phyloP scores from a whole-genome alignment of 1,140 invertebrate species.

The Nasonia vitripennis region DNA sequence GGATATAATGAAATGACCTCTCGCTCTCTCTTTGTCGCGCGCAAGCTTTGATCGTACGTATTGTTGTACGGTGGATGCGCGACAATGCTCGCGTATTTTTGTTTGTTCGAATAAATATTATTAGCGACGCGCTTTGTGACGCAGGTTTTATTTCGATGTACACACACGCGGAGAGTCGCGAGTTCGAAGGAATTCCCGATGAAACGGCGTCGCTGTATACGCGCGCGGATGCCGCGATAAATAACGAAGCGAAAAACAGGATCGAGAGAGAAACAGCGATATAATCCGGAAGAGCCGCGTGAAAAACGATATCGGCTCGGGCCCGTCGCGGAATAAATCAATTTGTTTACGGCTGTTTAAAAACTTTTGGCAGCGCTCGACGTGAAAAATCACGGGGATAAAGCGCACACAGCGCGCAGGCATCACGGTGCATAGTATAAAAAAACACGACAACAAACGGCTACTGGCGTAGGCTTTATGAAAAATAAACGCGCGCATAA shows the following conservation, averaged over 20 bases:
- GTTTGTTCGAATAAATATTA: too few species aligned
- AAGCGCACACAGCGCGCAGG: too few species aligned
- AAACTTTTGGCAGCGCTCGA: not conserved
- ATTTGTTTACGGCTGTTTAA: conserved; percentile 21
- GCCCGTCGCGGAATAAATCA: not conserved
- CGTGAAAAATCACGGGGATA: not conserved
- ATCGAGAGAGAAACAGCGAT: not conserved
- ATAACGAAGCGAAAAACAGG: not conserved
- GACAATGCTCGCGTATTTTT: too few species aligned
- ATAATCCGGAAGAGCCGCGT: not conserved
- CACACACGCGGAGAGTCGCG: too few species aligned
- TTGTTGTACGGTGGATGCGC: too few species aligned
- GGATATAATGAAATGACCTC: not conserved
- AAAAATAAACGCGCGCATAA: not conserved
- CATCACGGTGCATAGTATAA: too few species aligned
- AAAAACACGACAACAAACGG: too few species aligned
- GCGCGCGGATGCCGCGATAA: not conserved
- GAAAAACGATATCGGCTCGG: not conserved
- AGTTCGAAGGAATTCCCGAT: not conserved
- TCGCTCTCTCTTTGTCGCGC: not conserved
- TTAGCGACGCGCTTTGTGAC: too few species aligned
- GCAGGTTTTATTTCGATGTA: too few species aligned
- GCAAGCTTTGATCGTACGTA: too few species aligned
- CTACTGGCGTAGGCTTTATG: too few species aligned
- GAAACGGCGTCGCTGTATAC: not conserved